Conservation (phyloP, 2,797 vertebrate species). For the Hemibagrus guttatus region DNA sequence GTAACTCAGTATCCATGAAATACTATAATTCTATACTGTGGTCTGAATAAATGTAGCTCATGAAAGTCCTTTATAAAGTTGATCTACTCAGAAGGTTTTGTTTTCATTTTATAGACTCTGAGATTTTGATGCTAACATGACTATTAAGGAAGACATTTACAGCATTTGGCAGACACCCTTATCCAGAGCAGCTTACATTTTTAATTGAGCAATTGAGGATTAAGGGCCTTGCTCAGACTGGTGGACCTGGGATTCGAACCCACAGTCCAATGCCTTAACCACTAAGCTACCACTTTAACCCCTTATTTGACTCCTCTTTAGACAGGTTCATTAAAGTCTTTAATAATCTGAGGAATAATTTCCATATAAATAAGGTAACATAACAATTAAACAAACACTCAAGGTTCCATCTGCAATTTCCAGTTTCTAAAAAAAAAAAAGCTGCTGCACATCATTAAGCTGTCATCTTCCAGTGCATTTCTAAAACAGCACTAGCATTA, state of each 20-base stretch:
- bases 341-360: background rate
- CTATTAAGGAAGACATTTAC: background rate
- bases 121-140: background rate
- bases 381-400: background rate
- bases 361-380: background rate
- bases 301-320: background rate
- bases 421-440: background rate
- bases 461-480: conserved; percentile 42
- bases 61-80: background rate
- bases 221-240: no score
- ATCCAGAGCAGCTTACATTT: no score
- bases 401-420: conserved; percentile 2
- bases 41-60: background rate
- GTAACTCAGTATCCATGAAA: background rate
- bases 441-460: background rate
- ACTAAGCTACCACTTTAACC: no score
- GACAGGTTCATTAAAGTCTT: background rate
- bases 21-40: background rate
- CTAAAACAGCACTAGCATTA: conserved; percentile 34
- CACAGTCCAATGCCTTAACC: no score
- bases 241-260: no score
- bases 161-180: no score
- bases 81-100: background rate
- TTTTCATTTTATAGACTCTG: background rate
- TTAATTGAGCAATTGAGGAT: no score